Evolutionary conservation across 2,113 vertebrate genomes (phyloP).

Genomic region (Arenaria interpres): DNA sequence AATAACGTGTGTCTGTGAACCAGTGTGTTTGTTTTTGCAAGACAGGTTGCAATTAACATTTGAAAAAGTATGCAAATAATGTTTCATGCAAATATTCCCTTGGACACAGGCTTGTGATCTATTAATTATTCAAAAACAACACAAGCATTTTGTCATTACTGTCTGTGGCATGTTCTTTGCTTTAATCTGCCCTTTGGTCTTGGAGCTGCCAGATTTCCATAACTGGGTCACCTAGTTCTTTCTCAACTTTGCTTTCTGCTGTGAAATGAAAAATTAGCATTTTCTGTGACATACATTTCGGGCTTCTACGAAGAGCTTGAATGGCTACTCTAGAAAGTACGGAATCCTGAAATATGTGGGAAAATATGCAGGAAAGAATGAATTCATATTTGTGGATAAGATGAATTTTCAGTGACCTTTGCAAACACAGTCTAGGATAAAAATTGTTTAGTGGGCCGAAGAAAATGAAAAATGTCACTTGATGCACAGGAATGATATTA

Average conservation of each 20-base stretch:
- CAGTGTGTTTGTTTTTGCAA: background rate
- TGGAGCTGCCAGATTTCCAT: slow-evolving; percentile 42
- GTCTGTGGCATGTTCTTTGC: slow-evolving; percentile 5
- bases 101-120: background rate
- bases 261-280: slow-evolving; percentile 6
- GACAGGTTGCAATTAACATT: slow-evolving; percentile 9
- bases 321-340: background rate
- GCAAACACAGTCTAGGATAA: background rate
- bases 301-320: background rate
- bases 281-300: background rate
- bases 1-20: background rate
- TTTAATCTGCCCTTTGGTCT: slow-evolving; percentile 57
- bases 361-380: background rate
- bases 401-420: background rate
- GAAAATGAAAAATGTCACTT: background rate
- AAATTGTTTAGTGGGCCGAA: background rate
- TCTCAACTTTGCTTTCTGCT: slow-evolving; percentile 29
- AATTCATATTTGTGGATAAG: background rate
- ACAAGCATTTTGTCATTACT: slow-evolving; percentile 11
- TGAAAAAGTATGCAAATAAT: background rate
- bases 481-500: background rate
- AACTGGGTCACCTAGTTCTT: slow-evolving; percentile 46
- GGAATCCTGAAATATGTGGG: background rate
- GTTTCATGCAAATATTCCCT: slow-evolving; percentile 21
- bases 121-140: background rate